A percentile compares a stretch with the other conserved stretches of the same genome.
Evolutionary conservation across 2,888 invertebrate genomes (phyloP).

Genomic region (Biston stratarius): DNA sequence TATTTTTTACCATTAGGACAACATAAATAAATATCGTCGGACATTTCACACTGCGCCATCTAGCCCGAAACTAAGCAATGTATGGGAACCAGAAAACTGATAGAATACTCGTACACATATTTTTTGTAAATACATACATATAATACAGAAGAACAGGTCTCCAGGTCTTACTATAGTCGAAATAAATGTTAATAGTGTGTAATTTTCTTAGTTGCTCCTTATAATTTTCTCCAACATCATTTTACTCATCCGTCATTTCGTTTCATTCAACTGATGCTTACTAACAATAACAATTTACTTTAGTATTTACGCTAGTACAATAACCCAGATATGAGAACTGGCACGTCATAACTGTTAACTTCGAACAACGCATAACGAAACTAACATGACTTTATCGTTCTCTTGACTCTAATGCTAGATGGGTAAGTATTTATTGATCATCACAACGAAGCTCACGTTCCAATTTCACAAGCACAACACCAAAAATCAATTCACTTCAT

Average conservation of each 20-base stretch:
- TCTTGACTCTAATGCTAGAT: not conserved
- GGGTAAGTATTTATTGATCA: constrained; percentile 5
- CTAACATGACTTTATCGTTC: not conserved
- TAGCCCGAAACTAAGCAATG: too few species aligned
- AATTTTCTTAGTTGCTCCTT: too few species aligned
- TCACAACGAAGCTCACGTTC: constrained; percentile 45
- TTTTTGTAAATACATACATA: too few species aligned
- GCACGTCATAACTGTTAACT: constrained; percentile 10
- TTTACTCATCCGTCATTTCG: not conserved
- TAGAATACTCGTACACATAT: too few species aligned
- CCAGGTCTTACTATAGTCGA: too few species aligned
- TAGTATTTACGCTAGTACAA: constrained; percentile 4
- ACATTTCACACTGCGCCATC: too few species aligned
- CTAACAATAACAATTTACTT: constrained; percentile 1
- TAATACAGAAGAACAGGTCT: too few species aligned
- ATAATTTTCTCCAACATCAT: too few species aligned
- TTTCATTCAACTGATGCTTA: constrained; percentile 3
- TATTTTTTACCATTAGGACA: too few species aligned
- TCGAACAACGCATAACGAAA: not conserved
- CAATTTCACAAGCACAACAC: constrained; percentile 48
- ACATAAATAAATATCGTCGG: too few species aligned
- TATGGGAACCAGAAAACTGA: too few species aligned
- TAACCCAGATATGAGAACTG: constrained; percentile 11
- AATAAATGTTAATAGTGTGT: too few species aligned
- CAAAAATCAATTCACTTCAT: constrained; percentile 30